Percentiles rank a stretch among this genome's conserved stretches.
Conservation (phyloP, 2,888 invertebrate species). For the Dynastes grantii region DNA sequence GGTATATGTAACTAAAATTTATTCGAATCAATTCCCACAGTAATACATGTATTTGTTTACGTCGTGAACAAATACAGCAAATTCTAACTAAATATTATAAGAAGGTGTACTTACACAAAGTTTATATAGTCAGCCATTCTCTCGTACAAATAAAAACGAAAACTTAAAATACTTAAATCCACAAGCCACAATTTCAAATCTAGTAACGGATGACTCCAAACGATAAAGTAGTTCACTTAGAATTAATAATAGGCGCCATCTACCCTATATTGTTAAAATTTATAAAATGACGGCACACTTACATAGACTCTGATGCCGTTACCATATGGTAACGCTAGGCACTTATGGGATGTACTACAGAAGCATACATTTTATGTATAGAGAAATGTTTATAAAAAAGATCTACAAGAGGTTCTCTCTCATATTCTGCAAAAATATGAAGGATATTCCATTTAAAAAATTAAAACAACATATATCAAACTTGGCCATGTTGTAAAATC, state of each 20-base stretch:
- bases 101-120: neutral
- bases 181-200: neutral
- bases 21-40: neutral
- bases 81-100: neutral
- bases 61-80: neutral
- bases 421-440: no score
- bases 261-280: neutral
- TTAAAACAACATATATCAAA: no score
- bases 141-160: conserved; percentile 1
- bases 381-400: no score
- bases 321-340: no score
- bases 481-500: no score
- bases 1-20: neutral
- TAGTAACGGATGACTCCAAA: neutral
- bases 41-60: neutral
- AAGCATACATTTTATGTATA: no score
- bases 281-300: neutral
- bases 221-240: conserved; percentile 1
- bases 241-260: neutral
- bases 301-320: no score
- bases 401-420: no score
- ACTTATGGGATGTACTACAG: no score
- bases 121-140: neutral
- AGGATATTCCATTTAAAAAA: no score
- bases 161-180: neutral